Base-by-base conservation (phyloP, 2,113 vertebrate genomes). In the Felis chaus region DNA sequence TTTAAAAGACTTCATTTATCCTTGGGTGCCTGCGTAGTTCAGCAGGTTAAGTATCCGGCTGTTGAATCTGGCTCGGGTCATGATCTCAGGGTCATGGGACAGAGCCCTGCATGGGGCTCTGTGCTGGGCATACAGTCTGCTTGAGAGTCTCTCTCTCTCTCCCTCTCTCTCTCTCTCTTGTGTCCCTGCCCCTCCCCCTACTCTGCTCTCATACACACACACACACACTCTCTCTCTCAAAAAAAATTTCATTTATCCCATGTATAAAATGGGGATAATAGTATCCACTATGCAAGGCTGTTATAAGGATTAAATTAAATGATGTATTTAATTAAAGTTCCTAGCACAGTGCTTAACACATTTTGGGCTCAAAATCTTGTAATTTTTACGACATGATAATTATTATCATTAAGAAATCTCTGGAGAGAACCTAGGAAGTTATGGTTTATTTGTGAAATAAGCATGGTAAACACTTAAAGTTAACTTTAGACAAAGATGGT, bases 291-390 rank as follows among this genome's bases (percentile, higher is more conserved):
- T 12, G 9, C 23, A 82, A 7, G 25, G 31, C 4, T 95, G 12
- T 76, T 91, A 53, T 15, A 81, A 94, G 25, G 5, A 88, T 87
- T 73, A 73, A 88, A 83, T 91, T 95, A 91, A 81, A 74, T 53
- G 55, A 92, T 16, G 8, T 31, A 80, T 48, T 31, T 57, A 83
- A 68, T 19, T 65, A 83, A 63, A 1, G 1, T 53, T 95, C n/a
- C 66, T 74, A 95, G 27, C 55, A 94, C 8, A 76, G 55, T 69
- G 33, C 13, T 63, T 63, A 33, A 33, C 9, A 89, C 5, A 50
- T 50, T 73, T 6, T 73, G n/a, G 53, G 19, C 27, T 80, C 66
- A 92, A 97, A 55, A 86, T 27, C 39, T 27, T 41, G 8, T 36
- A 57, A 83, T 79, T 74, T 65, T 96, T 73, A 81, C 73, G 81